phyloP scores from a whole-genome alignment of 2,113 vertebrate genomes.

The Delphinapterus leucas region DNA sequence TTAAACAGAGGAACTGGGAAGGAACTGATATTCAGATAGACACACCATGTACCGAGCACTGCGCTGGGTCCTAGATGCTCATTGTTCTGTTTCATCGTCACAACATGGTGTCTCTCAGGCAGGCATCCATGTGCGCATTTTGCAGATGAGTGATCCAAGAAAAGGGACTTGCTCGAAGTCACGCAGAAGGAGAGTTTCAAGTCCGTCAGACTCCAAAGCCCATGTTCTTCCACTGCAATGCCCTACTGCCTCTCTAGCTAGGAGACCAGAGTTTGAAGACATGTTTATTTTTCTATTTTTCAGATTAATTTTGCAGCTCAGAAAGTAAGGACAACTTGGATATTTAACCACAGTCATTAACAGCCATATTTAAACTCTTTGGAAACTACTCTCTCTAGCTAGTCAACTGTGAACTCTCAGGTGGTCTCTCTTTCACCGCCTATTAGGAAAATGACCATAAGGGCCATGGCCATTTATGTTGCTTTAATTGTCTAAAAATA shows the following conservation, averaged over 20 bases:
- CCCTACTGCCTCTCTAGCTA: background rate
- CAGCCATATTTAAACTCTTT: background rate
- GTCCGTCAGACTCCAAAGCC: background rate
- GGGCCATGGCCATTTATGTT: background rate
- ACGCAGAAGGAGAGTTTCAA: background rate
- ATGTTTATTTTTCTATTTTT: background rate
- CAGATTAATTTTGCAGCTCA: background rate
- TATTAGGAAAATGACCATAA: background rate
- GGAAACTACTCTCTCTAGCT: background rate
- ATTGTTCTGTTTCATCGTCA: background rate
- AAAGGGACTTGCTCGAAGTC: background rate
- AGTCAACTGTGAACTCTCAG: background rate
- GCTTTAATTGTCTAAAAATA: background rate
- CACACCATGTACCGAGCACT: background rate
- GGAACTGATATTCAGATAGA: background rate
- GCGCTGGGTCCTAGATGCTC: background rate
- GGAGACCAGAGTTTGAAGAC: background rate
- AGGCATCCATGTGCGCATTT: background rate
- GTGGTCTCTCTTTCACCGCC: background rate
- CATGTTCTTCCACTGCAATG: background rate
- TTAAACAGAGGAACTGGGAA: background rate
- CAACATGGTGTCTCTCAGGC: background rate
- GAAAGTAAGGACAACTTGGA: conserved; percentile 14
- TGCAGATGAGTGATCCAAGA: background rate
- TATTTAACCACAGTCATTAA: background rate